Base-by-base conservation (phyloP, 92 coral and sea anemone species). In the Paramuricea clavata region DNA sequence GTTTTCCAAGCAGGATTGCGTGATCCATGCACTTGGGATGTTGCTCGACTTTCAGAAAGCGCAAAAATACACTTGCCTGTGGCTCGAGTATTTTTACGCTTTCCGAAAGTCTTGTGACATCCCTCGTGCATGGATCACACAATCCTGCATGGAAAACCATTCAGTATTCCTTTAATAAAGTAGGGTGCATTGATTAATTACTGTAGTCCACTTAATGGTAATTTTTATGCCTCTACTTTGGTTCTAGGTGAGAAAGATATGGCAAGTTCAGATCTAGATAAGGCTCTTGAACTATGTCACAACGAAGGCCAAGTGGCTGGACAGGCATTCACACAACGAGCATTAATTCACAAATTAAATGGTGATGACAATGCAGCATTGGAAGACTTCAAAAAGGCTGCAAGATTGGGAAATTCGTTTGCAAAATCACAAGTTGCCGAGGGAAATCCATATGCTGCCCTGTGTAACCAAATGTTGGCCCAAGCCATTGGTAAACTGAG, bases 381-480 rank as follows among this genome's bases (percentile, higher is more conserved):
- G 16, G 87, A 83, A 21, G 98, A 94, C 89, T 97, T 97, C 59
- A 85, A 89, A 34, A 87, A 60, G 73, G 99, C 89, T 59, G 99
- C 98, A 25, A 88, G 61, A n/a, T 87, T 94, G 31, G 99, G 99
- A 32, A 93, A 94, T 86, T 77, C 89, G 28, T 94, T 97, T 92
- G 99, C 99, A 30, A 97, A 94, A 72, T 85, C 95, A 5, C 91
- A 94, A 98, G 94, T 96, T 17, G 91, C 93, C 5, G 94, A 94
- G 68, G 22, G 91, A 79, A 97, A 97, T 67, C 97, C 99, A n/a
- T 97, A 97, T 90, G 99, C 99, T 43, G 99, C 99, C n/a, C 82
- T 97, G 93, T 97, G 99, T 31, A 97, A 97, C 83, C 92, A 88
- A 75, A 97, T 97, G 99, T 90, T 97, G 67, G 91, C 92, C 12